A percentile compares a stretch with the other conserved stretches of the same genome.
These are phyloP conservation scores for Vidua macroura DNA, from an alignment of 2,113 vertebrate genomes.

Conservation along the genomic window DNA sequence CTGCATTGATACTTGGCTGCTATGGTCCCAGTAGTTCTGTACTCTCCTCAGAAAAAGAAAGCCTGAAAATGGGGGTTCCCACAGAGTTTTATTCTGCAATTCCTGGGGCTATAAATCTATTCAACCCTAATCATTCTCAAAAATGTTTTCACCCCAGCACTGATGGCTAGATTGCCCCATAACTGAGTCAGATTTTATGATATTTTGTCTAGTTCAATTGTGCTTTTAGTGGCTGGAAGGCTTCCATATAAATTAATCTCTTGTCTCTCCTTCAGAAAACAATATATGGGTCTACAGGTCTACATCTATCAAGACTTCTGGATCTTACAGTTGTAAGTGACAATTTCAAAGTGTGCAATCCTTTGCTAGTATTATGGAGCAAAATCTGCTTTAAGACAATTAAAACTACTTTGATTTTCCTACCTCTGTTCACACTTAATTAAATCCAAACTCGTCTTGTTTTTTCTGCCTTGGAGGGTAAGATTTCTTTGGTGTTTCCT, in stretches of 20 bases:
- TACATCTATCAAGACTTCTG: not conserved
- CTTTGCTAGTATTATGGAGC: not conserved
- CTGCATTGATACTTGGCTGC: not conserved
- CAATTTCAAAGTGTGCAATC: not conserved
- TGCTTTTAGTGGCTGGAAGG: conserved; percentile 15
- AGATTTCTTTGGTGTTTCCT: not conserved
- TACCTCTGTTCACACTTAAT: not conserved
- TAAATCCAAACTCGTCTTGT: not conserved
- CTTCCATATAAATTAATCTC: conserved; percentile 33
- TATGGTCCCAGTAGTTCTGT: not conserved
- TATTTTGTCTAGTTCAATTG: conserved; percentile 19
- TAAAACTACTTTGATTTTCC: not conserved
- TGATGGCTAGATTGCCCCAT: not conserved
- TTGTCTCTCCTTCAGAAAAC: conserved; percentile 12
- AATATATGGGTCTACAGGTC: not conserved
- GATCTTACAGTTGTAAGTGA: not conserved
- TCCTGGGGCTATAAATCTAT: not conserved
- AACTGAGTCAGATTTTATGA: not conserved
- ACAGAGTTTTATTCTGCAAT: not conserved
- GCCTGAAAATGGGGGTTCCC: not conserved
- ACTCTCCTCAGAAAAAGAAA: not conserved
- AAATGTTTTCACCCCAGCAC: not conserved
- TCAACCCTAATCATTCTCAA: not conserved
- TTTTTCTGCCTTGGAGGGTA: not conserved
- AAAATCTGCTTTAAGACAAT: not conserved